Percentiles rank a stretch among this genome's conserved stretches.
Evolutionary conservation across 2,888 invertebrate species (phyloP).

Genomic region (Pterostichus niger): DNA sequence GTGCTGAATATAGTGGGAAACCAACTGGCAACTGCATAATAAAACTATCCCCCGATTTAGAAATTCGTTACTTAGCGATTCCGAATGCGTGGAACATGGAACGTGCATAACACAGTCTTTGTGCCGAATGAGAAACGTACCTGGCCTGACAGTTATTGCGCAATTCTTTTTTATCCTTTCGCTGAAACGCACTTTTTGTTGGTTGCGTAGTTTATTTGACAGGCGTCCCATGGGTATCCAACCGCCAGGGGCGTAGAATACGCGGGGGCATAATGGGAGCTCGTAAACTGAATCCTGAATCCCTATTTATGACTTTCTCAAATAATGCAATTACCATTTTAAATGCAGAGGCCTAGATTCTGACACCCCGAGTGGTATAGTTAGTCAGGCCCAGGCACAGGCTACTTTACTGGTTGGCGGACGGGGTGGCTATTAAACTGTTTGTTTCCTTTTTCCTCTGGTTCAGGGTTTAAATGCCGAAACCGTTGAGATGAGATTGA

Average conservation of each 20-base stretch:
- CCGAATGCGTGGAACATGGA: conserved; percentile 35
- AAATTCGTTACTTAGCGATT: conserved; percentile 44
- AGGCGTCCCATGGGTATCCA: conserved; percentile 69
- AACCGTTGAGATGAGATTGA: neutral
- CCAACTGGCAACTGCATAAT: neutral
- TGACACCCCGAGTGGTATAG: conserved; percentile 16
- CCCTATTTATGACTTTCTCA: conserved; percentile 67
- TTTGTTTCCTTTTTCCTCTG: conserved; percentile 8
- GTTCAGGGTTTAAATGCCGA: conserved; percentile 5
- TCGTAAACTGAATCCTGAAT: conserved; percentile 64
- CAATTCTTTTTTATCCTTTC: conserved; percentile 71
- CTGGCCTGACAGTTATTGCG: conserved; percentile 72
- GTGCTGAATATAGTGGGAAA: too few relatives aligned
- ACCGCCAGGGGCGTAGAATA: conserved; percentile 20
- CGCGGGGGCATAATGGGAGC: conserved; percentile 55
- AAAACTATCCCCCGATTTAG: conserved; percentile 26
- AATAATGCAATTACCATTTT: conserved; percentile 68
- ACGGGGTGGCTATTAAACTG: conserved; percentile 43
- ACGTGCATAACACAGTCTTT: conserved; percentile 43
- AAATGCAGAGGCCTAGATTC: conserved; percentile 61
- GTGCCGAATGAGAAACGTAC: conserved; percentile 70
- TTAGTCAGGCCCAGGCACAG: neutral
- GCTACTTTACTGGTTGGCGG: too few relatives aligned
- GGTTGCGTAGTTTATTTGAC: conserved; percentile 71
- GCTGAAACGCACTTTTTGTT: conserved; percentile 70